These are phyloP conservation scores for Patiria miniata DNA, from an alignment of 35 echinoderm and acorn worm species.

Conservation along the genomic window DNA sequence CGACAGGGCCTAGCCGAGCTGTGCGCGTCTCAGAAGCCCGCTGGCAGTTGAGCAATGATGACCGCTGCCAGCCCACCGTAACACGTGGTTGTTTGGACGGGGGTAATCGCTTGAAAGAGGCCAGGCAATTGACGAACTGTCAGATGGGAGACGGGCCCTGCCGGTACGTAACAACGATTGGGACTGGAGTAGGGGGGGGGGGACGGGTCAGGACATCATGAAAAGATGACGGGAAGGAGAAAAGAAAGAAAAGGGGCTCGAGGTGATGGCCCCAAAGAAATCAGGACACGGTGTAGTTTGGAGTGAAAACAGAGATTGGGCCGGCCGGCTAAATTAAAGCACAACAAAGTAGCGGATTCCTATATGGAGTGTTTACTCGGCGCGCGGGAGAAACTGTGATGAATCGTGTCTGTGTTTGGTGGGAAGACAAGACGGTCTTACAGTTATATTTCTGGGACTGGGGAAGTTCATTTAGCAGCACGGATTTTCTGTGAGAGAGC, in stretches of 20 bases:
- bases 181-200: background rate
- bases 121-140: background rate
- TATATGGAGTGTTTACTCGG: too few species aligned
- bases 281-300: background rate
- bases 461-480: too few species aligned
- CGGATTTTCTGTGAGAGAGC: too few species aligned
- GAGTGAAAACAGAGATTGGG: conserved; percentile 2
- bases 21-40: background rate
- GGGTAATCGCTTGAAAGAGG: conserved; percentile 24
- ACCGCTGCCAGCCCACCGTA: conserved; percentile 19
- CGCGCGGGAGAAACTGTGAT: too few species aligned
- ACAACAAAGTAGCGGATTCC: conserved; percentile 10
- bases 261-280: too few species aligned
- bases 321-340: background rate
- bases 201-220: too few species aligned
- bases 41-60: conserved; percentile 1
- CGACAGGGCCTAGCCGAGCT: background rate
- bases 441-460: too few species aligned
- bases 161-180: too few species aligned
- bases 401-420: too few species aligned
- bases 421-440: too few species aligned
- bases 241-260: too few species aligned
- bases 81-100: conserved; percentile 27
- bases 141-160: background rate
- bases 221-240: too few species aligned